Percentiles rank a stretch among this genome's conserved stretches.
Evolutionary conservation across 2,888 invertebrate genomes (phyloP).

Genomic region (Autographa gamma): DNA sequence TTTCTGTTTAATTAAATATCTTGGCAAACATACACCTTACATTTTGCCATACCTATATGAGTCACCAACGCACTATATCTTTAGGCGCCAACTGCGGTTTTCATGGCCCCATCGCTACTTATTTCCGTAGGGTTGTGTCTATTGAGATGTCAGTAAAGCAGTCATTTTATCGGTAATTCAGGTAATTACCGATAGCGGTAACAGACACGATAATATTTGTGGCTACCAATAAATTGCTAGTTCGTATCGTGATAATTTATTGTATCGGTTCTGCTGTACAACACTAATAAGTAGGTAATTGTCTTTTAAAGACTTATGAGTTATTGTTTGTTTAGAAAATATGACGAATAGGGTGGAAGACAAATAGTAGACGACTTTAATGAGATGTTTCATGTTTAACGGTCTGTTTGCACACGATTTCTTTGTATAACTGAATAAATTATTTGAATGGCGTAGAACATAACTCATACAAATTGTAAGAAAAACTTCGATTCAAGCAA

Average conservation of each 20-base stretch:
- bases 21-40: no score
- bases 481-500: background rate
- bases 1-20: no score
- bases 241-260: background rate
- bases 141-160: conserved; percentile 6
- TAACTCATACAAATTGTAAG: background rate
- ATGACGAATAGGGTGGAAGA: background rate
- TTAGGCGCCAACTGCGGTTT: background rate
- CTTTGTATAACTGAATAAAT: no score
- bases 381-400: background rate
- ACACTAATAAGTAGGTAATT: background rate
- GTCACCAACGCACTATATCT: background rate
- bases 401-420: background rate
- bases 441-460: background rate
- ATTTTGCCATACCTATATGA: background rate
- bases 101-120: conserved; percentile 8
- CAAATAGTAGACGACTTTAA: background rate
- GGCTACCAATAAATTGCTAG: background rate
- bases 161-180: conserved; percentile 21
- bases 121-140: conserved; percentile 13
- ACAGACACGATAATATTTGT: conserved; percentile 8
- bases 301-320: background rate
- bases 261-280: conserved; percentile 6
- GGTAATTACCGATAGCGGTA: conserved; percentile 8
- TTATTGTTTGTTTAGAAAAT: background rate